Conservation (phyloP, 2,888 invertebrate genomes). For the Caenorhabditis angaria region DNA sequence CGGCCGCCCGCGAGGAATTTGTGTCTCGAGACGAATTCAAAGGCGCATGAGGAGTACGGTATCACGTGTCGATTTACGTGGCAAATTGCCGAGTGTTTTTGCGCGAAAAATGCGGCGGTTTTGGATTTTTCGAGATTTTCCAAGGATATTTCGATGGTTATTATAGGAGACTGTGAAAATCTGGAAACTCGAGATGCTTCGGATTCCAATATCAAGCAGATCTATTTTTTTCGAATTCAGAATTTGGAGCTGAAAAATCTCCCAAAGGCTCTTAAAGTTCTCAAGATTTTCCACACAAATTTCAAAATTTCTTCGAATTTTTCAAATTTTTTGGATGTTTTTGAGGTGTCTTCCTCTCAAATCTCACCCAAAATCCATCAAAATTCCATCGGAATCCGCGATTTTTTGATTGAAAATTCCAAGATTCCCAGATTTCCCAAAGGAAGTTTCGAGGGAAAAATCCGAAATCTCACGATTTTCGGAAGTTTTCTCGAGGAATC, state of each 20-base stretch:
- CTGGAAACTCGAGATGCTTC: constrained; percentile 21
- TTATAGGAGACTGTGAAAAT: constrained; percentile 13
- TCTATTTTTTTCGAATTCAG: constrained; percentile 34
- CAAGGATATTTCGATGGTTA: constrained; percentile 5
- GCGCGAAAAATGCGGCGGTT: neutral
- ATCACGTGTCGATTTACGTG: constrained; percentile 27
- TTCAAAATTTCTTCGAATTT: constrained; percentile 12
- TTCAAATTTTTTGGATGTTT: neutral
- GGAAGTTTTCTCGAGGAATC: constrained; percentile 21
- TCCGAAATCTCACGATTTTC: constrained; percentile 20
- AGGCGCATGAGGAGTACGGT: constrained; percentile 17
- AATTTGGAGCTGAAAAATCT: constrained; percentile 9
- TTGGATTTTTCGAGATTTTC: neutral
- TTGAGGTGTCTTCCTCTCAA: constrained; percentile 27
- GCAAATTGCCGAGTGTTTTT: constrained; percentile 35
- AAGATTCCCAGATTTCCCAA: constrained; percentile 13
- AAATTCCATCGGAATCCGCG: constrained; percentile 9
- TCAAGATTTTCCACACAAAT: constrained; percentile 38
- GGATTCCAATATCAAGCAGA: constrained; percentile 15
- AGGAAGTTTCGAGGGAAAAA: constrained; percentile 11
- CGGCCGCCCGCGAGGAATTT: constrained; percentile 22
- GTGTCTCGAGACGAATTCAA: constrained; percentile 18
- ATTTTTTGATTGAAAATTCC: constrained; percentile 15
- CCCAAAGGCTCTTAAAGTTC: constrained; percentile 13
- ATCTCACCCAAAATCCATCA: constrained; percentile 9